Percentiles rank a stretch among this genome's conserved stretches.
These are phyloP conservation scores for Mechanitis mazaeus DNA, from an alignment of 2,888 invertebrate genomes.

Conservation along the genomic window DNA sequence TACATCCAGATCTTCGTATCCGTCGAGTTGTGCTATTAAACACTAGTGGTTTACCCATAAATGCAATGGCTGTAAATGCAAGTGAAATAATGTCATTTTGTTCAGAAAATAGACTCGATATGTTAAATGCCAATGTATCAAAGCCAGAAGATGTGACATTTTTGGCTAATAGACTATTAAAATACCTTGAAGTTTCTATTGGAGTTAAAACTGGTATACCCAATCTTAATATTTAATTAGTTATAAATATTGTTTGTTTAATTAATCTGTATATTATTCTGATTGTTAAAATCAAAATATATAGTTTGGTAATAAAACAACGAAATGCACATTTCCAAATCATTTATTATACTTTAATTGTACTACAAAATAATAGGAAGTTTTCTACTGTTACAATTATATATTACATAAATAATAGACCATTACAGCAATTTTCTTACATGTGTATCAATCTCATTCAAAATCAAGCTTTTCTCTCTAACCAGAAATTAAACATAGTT, in stretches of 20 bases:
- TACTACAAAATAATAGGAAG: constrained; percentile 78
- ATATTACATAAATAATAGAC: constrained; percentile 73
- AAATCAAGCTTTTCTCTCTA: constrained; percentile 42
- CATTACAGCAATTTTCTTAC: constrained; percentile 60
- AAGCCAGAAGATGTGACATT: constrained; percentile 45
- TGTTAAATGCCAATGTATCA: constrained; percentile 58
- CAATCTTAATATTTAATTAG: constrained; percentile 55
- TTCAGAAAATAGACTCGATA: constrained; percentile 52
- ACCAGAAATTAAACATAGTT: constrained; percentile 43
- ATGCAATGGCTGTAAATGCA: constrained; percentile 59
- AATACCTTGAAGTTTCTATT: constrained; percentile 60
- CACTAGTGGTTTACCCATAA: constrained; percentile 55
- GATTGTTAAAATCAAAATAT: constrained; percentile 14
- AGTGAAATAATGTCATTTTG: constrained; percentile 55
- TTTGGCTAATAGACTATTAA: constrained; percentile 55
- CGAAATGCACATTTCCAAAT: constrained; percentile 56
- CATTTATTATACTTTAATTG: constrained; percentile 74
- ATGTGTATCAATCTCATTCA: constrained; percentile 37
- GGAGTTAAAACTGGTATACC: constrained; percentile 67
- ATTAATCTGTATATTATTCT: neutral
- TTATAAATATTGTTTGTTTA: neutral
- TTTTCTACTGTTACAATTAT: constrained; percentile 73
- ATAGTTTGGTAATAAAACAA: constrained; percentile 19
- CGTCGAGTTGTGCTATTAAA: constrained; percentile 64
- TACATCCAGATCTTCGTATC: constrained; percentile 59